Conservation (phyloP, 1,140 invertebrate species). For the Pogonomyrmex californicus region DNA sequence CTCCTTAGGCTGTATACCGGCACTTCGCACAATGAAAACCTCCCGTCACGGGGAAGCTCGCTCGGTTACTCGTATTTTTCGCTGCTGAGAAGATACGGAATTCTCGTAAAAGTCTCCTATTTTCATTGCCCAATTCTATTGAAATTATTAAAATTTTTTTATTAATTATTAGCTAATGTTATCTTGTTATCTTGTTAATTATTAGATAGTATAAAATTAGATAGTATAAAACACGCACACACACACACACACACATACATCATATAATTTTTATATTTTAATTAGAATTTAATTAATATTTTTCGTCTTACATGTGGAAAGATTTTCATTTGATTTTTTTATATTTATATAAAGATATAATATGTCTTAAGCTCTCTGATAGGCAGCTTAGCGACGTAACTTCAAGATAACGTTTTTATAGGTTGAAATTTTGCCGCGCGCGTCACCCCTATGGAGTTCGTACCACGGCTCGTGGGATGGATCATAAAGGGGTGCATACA, state of each 20-base stretch:
- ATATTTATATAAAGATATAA: neutral
- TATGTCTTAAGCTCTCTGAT: neutral
- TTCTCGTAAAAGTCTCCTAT: neutral
- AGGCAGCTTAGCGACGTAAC: neutral
- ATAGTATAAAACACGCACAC: too few relatives aligned
- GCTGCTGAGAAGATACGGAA: neutral
- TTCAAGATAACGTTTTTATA: slow-evolving; percentile 49
- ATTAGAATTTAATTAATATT: neutral
- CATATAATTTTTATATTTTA: too few relatives aligned
- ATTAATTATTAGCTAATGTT: neutral
- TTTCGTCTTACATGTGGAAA: neutral
- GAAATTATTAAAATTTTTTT: slow-evolving; percentile 15
- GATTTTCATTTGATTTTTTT: neutral
- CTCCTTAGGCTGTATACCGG: slow-evolving; percentile 64
- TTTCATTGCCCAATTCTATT: neutral
- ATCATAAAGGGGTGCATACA: slow-evolving; percentile 69
- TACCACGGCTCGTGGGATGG: slow-evolving; percentile 27
- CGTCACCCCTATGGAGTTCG: slow-evolving; percentile 12
- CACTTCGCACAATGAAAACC: slow-evolving; percentile 41
- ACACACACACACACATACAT: too few relatives aligned
- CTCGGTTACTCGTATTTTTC: slow-evolving; percentile 26
- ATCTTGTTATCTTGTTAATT: neutral
- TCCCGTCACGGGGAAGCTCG: neutral
- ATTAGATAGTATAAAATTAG: neutral
- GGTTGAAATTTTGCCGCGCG: slow-evolving; percentile 18